Evolutionary conservation across 2,113 vertebrate species (phyloP).

Genomic region (Seriola aureovittata): DNA sequence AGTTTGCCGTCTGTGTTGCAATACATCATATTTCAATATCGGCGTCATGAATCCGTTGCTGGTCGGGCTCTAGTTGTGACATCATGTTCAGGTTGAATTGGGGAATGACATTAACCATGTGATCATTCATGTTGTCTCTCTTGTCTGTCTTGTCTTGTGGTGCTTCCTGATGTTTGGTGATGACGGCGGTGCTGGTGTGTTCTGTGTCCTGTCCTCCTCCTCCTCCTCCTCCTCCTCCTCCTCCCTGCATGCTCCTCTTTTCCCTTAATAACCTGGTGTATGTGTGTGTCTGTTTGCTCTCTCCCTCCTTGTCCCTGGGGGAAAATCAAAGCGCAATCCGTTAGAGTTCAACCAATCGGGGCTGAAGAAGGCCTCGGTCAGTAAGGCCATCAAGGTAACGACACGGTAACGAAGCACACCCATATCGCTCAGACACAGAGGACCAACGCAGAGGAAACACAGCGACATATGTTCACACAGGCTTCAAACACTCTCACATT

Average conservation of each 20-base stretch:
- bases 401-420: conserved; percentile 58
- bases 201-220: conserved; percentile 14
- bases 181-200: conserved; percentile 25
- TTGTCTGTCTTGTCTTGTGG: conserved; percentile 54
- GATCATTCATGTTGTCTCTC: conserved; percentile 65
- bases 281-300: conserved; percentile 82
- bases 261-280: conserved; percentile 70
- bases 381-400: conserved; percentile 96
- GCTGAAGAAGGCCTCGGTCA: conserved; percentile 93
- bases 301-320: conserved; percentile 83
- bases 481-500: background rate
- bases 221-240: conserved; percentile 30
- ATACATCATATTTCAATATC: background rate
- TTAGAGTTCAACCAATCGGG: conserved; percentile 94
- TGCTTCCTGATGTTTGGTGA: conserved; percentile 27
- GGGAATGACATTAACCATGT: conserved; percentile 66
- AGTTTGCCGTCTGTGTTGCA: no score
- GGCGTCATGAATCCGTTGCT: background rate
- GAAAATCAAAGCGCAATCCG: conserved; percentile 93
- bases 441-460: background rate
- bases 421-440: conserved; percentile 21
- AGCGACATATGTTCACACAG: background rate
- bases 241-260: conserved; percentile 54
- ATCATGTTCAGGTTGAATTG: conserved; percentile 29
- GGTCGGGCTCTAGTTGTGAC: conserved; percentile 35